phyloP scores from a whole-genome alignment of 2,888 invertebrate genomes.

The Microctonus brassicae region DNA sequence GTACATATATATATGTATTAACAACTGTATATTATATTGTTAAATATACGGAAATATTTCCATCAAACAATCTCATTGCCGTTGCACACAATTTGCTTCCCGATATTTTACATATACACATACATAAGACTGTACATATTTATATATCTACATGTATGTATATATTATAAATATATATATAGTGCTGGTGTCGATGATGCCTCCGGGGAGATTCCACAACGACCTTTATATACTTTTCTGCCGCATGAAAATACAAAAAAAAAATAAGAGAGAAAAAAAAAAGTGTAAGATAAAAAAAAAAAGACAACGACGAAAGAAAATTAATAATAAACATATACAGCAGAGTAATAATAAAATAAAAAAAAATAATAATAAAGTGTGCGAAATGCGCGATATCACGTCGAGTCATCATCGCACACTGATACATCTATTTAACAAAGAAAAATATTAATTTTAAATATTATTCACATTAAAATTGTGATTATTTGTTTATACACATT shows the following conservation, averaged over 20 bases:
- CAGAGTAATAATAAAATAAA: not conserved
- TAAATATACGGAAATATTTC: not conserved
- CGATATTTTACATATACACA: no score
- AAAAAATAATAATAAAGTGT: not conserved
- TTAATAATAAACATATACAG: not conserved
- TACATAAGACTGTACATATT: no score
- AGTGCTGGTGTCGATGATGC: not conserved
- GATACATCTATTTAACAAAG: not conserved
- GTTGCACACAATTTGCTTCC: not conserved
- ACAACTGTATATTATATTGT: not conserved
- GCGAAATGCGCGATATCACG: not conserved
- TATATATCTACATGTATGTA: not conserved
- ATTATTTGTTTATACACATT: no score
- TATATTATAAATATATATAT: not conserved
- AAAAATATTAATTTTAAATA: no score
- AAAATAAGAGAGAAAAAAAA: not conserved
- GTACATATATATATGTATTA: no score
- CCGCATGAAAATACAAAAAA: not conserved
- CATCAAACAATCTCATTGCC: not conserved
- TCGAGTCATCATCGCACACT: not conserved
- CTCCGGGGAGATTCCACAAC: conserved; percentile 10
- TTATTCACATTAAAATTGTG: no score
- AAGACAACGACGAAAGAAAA: not conserved
- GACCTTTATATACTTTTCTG: conserved; percentile 1
- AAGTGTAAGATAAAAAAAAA: not conserved